Percentiles rank a stretch among this genome's conserved stretches.
Evolutionary conservation across 2,797 vertebrate species (phyloP).

Genomic region (Micromesistius poutassou): DNA sequence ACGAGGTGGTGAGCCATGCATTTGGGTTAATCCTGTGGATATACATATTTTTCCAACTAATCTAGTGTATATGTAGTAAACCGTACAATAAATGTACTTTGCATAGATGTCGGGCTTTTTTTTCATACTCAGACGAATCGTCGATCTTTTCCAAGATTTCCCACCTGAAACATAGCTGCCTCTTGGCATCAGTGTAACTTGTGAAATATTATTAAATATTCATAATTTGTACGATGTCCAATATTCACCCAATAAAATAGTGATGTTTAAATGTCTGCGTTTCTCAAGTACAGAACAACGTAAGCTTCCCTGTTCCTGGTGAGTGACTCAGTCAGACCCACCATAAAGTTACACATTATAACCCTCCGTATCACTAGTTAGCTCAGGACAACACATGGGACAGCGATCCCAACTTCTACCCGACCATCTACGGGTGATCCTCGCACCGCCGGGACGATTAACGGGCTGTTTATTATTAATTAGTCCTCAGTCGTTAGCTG

Average conservation of each 20-base stretch:
- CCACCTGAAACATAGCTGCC: constrained; percentile 53
- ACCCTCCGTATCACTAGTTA: background rate
- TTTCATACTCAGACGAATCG: constrained; percentile 35
- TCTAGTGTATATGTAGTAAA: constrained; percentile 39
- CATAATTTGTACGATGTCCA: constrained; percentile 68
- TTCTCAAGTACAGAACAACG: too few relatives aligned
- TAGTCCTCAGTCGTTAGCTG: background rate
- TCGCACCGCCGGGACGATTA: background rate
- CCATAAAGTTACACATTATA: background rate
- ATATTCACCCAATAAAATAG: constrained; percentile 71
- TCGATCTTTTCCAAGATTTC: constrained; percentile 40
- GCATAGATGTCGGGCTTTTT: constrained; percentile 39
- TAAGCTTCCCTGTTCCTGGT: background rate
- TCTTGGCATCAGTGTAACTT: constrained; percentile 65
- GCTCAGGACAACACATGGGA: background rate
- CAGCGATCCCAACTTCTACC: background rate
- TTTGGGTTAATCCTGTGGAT: constrained; percentile 52
- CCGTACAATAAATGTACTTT: constrained; percentile 33
- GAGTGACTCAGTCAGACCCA: background rate
- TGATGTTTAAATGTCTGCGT: constrained; percentile 43
- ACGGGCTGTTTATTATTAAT: background rate
- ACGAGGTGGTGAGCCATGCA: constrained; percentile 29
- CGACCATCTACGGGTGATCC: background rate
- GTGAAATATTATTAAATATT: constrained; percentile 72
- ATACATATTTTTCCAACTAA: constrained; percentile 33